Base-by-base conservation (phyloP, 2,113 vertebrate species). In the Megaceryle maxima region DNA sequence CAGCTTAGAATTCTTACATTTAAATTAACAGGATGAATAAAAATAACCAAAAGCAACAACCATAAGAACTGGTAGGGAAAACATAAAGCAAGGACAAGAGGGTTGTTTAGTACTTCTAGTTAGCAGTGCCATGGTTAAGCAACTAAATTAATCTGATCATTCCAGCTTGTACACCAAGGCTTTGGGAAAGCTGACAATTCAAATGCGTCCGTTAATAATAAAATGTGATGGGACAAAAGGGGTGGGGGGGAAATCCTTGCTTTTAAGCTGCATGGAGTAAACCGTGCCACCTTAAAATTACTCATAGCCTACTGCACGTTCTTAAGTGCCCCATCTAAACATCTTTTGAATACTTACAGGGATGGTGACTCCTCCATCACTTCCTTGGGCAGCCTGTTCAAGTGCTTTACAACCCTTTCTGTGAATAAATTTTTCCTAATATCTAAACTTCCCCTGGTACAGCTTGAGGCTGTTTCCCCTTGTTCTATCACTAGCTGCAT, bases 141-240 rank as follows among this genome's bases (percentile, higher is more conserved):
- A 95, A 66, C 68, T 48, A 90, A 80, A 92, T 83, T 82, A 73
- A 85, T 93, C 43, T 85, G 70, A 91, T 79, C 44, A 70, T 83
- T 95, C 55, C 78, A 87, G 74, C 44, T 75, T 5, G 1, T 62
- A 76, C 46, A 83, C 28, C 26, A 53, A 78, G 48, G 51, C 78
- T 93, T 43, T 81, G 66, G 73, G 35, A 93, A 95, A 87, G 48
- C 83, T 96, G 92, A 83, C 88, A 87, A 53, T 90, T 95, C 76
- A 90, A 25, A 74, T 95, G 51, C 43, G 68, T 8, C 92, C 92
- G 85, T 73, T 77, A 91, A 83, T 87, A 85, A 96, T 29, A 76
- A 87, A 94, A 95, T 67, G 69, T 83, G 90, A 94, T 87, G 51
- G 66, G 48, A 24, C 4, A 83, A 83, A 83, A 86, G 33, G 16